These are phyloP conservation scores for Naso thynnoides DNA, from an alignment of 2,797 vertebrate genomes.

Conservation along the genomic window DNA sequence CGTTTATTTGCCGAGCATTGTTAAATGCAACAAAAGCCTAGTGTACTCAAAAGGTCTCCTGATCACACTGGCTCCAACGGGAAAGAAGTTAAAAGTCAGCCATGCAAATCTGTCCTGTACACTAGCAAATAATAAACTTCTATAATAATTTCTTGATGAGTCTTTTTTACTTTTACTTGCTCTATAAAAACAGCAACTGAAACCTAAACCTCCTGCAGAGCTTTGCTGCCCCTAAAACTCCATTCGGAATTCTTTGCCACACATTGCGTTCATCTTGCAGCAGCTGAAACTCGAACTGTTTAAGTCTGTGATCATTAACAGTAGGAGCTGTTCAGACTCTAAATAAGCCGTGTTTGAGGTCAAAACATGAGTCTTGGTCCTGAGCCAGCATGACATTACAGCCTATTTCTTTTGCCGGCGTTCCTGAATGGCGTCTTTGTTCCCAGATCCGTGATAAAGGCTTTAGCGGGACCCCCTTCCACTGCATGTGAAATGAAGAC, in stretches of 20 bases:
- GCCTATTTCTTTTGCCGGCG: constrained; percentile 4
- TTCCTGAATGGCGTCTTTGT: constrained; percentile 66
- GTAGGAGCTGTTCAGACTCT: constrained; percentile 32
- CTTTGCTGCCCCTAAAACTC: background rate
- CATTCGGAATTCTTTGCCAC: constrained; percentile 4
- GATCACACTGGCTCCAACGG: constrained; percentile 6
- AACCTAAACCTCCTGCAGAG: background rate
- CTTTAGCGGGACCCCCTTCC: constrained; percentile 33
- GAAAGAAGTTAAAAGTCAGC: constrained; percentile 5
- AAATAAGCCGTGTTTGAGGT: constrained; percentile 62
- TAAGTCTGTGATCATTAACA: constrained; percentile 29
- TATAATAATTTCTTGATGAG: background rate
- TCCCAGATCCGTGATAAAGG: constrained; percentile 48
- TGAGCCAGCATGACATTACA: constrained; percentile 33
- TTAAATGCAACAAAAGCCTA: constrained; percentile 39
- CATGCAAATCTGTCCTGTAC: background rate
- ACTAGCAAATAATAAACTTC: background rate
- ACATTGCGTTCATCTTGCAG: background rate
- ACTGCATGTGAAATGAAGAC: constrained; percentile 19
- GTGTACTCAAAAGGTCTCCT: constrained; percentile 37
- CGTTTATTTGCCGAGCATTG: constrained; percentile 12
- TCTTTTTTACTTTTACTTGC: background rate
- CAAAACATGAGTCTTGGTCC: constrained; percentile 51
- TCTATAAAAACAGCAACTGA: background rate
- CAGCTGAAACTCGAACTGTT: constrained; percentile 45